phyloP scores from a whole-genome alignment of 1,140 invertebrate species.

The Venustaconcha ellipsiformis region DNA sequence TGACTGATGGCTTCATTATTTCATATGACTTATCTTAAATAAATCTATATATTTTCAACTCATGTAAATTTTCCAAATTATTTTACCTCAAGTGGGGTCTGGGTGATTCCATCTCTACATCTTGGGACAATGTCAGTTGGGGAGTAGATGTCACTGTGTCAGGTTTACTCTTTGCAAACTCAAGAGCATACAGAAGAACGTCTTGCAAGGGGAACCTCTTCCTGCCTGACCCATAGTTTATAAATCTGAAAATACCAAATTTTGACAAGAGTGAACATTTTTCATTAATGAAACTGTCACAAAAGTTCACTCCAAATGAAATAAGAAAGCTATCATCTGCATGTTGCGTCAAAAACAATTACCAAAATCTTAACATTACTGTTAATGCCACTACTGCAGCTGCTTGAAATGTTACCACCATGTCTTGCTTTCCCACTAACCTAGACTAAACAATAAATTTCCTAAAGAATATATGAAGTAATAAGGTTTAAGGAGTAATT shows the following conservation, averaged over 20 bases:
- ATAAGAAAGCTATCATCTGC: too few species aligned
- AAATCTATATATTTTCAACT: neutral
- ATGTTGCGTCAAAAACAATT: too few species aligned
- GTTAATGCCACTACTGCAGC: too few species aligned
- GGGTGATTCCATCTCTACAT: slow-evolving; percentile 68
- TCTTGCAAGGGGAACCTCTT: slow-evolving; percentile 68
- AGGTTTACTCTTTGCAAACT: slow-evolving; percentile 61
- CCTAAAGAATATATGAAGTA: too few species aligned
- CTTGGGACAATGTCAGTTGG: slow-evolving; percentile 29
- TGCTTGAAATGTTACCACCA: too few species aligned
- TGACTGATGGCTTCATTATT: neutral
- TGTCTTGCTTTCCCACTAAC: too few species aligned
- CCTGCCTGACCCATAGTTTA: slow-evolving; percentile 66
- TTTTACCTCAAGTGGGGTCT: slow-evolving; percentile 22
- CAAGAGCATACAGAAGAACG: slow-evolving; percentile 66
- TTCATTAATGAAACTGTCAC: too few species aligned
- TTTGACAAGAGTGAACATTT: neutral
- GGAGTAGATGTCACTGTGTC: slow-evolving; percentile 19
- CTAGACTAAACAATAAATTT: too few species aligned
- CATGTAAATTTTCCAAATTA: neutral
- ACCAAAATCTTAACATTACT: too few species aligned
- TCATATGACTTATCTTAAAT: neutral
- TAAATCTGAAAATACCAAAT: slow-evolving; percentile 55
- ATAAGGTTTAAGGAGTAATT: too few species aligned
- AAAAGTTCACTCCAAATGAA: too few species aligned